phyloP scores from a whole-genome alignment of 1,140 invertebrate genomes.

The Drosophila asahinai region DNA sequence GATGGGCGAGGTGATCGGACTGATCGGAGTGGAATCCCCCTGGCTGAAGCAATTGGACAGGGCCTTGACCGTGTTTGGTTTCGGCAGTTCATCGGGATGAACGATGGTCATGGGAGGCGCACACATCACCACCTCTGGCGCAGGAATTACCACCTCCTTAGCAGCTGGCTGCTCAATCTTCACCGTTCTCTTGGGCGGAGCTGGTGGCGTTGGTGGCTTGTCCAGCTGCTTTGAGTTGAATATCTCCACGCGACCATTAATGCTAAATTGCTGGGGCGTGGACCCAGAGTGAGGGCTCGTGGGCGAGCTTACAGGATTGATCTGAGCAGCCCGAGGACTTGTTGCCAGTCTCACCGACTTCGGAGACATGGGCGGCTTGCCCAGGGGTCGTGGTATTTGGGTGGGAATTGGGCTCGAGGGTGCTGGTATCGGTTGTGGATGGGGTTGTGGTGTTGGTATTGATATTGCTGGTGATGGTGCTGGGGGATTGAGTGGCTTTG shows the following conservation, averaged over 20 bases:
- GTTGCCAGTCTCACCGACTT: slow-evolving; percentile 54
- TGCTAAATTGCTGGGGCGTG: slow-evolving; percentile 66
- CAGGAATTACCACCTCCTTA: slow-evolving; percentile 1
- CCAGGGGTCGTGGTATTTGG: slow-evolving; percentile 74
- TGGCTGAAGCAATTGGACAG: slow-evolving; percentile 75
- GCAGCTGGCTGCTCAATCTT: slow-evolving; percentile 27
- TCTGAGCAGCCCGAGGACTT: slow-evolving; percentile 17
- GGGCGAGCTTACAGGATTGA: slow-evolving; percentile 17
- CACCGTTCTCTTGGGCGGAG: slow-evolving; percentile 48
- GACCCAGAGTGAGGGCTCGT: slow-evolving; percentile 3
- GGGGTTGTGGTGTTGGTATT: slow-evolving; percentile 11
- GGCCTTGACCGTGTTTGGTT: slow-evolving; percentile 77
- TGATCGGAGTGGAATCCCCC: slow-evolving; percentile 1
- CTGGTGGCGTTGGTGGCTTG: slow-evolving; percentile 59
- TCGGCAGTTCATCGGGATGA: slow-evolving; percentile 75
- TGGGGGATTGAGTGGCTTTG: slow-evolving; percentile 36
- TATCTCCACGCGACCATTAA: slow-evolving; percentile 81
- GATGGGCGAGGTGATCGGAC: slow-evolving; percentile 8
- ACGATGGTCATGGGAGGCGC: slow-evolving; percentile 78
- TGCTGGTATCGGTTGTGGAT: slow-evolving; percentile 13
- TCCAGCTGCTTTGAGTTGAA: slow-evolving; percentile 77
- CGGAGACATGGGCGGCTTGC: slow-evolving; percentile 83
- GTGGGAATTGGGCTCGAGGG: slow-evolving; percentile 39
- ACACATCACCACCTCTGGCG: slow-evolving; percentile 72
- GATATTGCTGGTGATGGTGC: slow-evolving; percentile 13